A percentile compares a stretch with the other conserved stretches of the same genome.
Conservation (phyloP, 1,140 invertebrate species). For the Ostrea denselamellosa region DNA sequence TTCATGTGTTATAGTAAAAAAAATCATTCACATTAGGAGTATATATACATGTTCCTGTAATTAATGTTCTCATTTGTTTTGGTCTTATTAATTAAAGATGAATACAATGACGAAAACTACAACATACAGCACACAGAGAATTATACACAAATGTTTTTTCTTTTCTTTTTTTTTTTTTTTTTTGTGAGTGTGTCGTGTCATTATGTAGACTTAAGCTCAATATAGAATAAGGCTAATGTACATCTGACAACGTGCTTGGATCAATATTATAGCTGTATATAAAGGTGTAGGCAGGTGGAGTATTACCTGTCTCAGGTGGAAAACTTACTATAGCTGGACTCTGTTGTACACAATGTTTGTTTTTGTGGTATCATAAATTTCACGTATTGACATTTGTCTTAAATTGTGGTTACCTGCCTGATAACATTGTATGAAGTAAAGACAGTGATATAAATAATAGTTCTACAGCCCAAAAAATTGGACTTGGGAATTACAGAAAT, state of each 20-base stretch:
- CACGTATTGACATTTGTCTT: slow-evolving; percentile 27
- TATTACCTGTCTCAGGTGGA: neutral
- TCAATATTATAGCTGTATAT: slow-evolving; percentile 7
- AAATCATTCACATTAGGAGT: too few species aligned
- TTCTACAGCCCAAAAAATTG: neutral
- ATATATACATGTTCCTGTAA: too few species aligned
- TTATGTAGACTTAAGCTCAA: neutral
- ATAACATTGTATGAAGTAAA: neutral
- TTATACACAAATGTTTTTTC: neutral
- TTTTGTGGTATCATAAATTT: slow-evolving; percentile 34
- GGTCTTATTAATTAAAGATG: too few species aligned
- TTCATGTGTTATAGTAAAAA: too few species aligned
- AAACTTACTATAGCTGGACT: neutral
- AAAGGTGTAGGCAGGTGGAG: slow-evolving; percentile 11
- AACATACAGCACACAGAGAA: neutral
- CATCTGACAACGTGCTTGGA: neutral
- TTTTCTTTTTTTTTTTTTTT: neutral
- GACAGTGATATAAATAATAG: neutral
- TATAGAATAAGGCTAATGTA: neutral
- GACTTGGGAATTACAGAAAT: neutral
- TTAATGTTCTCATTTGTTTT: too few species aligned
- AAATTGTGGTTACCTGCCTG: neutral
- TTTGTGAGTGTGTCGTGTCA: neutral
- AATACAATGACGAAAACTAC: too few species aligned
- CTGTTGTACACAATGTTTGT: neutral